A percentile compares a stretch with the other conserved stretches of the same genome.
phyloP scores from a whole-genome alignment of 1,140 invertebrate species.

The Drusus annulatus region DNA sequence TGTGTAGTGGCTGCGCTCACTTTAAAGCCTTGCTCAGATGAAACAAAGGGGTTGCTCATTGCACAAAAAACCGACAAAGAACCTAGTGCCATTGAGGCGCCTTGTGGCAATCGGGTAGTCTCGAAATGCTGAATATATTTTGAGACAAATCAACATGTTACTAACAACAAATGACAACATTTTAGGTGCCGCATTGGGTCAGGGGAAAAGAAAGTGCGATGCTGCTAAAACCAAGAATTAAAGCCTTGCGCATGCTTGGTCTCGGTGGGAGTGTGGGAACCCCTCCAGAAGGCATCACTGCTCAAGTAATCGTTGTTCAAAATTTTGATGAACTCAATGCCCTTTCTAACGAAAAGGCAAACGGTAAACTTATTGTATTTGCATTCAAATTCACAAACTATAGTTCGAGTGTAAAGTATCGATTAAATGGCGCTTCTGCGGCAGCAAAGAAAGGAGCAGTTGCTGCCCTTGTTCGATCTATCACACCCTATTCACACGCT shows the following conservation, averaged over 20 bases:
- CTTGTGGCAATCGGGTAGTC: too few relatives aligned
- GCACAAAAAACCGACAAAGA: too few relatives aligned
- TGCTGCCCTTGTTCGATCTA: conserved; percentile 79
- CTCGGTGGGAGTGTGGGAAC: conserved; percentile 77
- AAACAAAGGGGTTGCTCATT: too few relatives aligned
- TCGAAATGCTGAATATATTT: too few relatives aligned
- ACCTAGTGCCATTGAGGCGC: too few relatives aligned
- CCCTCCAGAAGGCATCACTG: conserved; percentile 75
- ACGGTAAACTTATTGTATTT: conserved; percentile 81
- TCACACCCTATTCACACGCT: conserved; percentile 79
- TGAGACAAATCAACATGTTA: too few relatives aligned
- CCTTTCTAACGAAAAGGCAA: conserved; percentile 65
- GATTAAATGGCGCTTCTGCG: conserved; percentile 72
- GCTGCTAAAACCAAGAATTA: conserved; percentile 72
- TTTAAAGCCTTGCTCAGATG: too few relatives aligned
- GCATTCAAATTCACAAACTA: conserved; percentile 77
- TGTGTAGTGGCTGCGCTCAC: too few relatives aligned
- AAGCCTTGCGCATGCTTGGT: conserved; percentile 74
- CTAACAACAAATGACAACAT: background rate
- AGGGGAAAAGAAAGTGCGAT: conserved; percentile 76
- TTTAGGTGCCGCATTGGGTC: conserved; percentile 60
- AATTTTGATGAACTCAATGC: conserved; percentile 76
- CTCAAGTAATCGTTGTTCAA: conserved; percentile 76
- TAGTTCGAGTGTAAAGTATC: conserved; percentile 71
- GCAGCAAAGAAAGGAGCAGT: conserved; percentile 79